Evolutionary conservation across 2,888 invertebrate species (phyloP).

Genomic region (Lutraria lutraria): DNA sequence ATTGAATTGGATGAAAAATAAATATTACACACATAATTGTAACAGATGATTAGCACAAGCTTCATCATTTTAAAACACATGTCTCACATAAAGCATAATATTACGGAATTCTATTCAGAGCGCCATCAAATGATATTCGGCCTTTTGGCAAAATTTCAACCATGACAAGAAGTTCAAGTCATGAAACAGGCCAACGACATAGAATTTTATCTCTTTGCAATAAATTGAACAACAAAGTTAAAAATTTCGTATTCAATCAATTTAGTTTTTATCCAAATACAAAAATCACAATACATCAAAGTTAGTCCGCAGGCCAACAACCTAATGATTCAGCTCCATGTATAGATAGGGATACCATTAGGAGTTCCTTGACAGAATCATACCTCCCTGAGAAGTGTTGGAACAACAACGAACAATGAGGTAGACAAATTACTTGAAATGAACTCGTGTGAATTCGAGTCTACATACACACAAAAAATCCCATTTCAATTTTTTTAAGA

Average conservation of each 20-base stretch:
- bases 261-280: not conserved
- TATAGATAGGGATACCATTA: not conserved
- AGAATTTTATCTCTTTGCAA: not conserved
- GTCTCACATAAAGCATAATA: not conserved
- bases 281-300: not conserved
- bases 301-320: not conserved
- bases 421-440: conserved; percentile 31
- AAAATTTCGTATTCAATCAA: not conserved
- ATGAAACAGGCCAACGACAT: not conserved
- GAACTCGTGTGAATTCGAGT: not conserved
- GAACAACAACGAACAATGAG: conserved; percentile 45
- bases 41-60: not conserved
- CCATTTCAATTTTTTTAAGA: not conserved
- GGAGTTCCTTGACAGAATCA: conserved; percentile 1
- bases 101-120: conserved; percentile 11
- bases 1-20: not conserved
- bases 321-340: not conserved
- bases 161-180: not conserved
- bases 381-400: conserved; percentile 46
- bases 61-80: not conserved
- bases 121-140: not conserved
- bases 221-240: not conserved
- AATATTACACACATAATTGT: not conserved
- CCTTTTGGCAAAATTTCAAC: not conserved
- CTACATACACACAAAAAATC: not conserved